These are phyloP conservation scores for Serripes groenlandicus DNA, from an alignment of 2,888 invertebrate genomes.

Conservation along the genomic window DNA sequence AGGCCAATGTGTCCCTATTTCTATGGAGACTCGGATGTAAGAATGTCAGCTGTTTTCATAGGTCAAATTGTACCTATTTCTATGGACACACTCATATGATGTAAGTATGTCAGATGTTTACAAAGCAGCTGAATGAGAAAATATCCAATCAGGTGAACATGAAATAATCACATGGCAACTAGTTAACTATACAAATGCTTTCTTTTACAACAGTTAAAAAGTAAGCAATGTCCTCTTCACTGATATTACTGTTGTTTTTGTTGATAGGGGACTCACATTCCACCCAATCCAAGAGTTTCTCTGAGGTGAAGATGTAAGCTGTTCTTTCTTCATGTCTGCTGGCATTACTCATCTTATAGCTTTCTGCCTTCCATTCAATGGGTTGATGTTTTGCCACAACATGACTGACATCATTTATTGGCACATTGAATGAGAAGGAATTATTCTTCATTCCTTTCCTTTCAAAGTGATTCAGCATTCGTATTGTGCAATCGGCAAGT, in stretches of 20 bases:
- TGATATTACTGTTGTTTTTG: not conserved
- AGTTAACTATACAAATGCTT: slow-evolving; percentile 44
- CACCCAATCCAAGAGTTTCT: slow-evolving; percentile 71
- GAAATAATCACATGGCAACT: not conserved
- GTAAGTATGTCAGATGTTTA: too few relatives aligned
- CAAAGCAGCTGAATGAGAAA: too few relatives aligned
- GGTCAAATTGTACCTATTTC: too few relatives aligned
- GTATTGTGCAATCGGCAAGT: slow-evolving; percentile 69
- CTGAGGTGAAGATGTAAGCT: slow-evolving; percentile 61
- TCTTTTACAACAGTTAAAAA: slow-evolving; percentile 59
- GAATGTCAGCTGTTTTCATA: too few relatives aligned
- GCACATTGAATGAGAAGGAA: slow-evolving; percentile 71
- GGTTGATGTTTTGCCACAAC: slow-evolving; percentile 67
- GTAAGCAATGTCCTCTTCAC: slow-evolving; percentile 41
- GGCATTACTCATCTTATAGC: slow-evolving; percentile 57
- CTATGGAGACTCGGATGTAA: too few relatives aligned
- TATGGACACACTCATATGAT: too few relatives aligned
- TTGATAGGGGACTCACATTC: slow-evolving; percentile 3
- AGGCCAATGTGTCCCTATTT: too few relatives aligned
- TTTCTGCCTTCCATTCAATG: slow-evolving; percentile 69
- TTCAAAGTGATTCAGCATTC: slow-evolving; percentile 76
- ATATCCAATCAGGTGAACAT: too few relatives aligned
- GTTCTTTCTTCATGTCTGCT: slow-evolving; percentile 58
- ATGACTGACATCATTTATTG: slow-evolving; percentile 62
- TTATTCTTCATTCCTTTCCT: slow-evolving; percentile 48